Base-by-base conservation (phyloP, 1,140 invertebrate species). In the Drosophila pseudoobscura region DNA sequence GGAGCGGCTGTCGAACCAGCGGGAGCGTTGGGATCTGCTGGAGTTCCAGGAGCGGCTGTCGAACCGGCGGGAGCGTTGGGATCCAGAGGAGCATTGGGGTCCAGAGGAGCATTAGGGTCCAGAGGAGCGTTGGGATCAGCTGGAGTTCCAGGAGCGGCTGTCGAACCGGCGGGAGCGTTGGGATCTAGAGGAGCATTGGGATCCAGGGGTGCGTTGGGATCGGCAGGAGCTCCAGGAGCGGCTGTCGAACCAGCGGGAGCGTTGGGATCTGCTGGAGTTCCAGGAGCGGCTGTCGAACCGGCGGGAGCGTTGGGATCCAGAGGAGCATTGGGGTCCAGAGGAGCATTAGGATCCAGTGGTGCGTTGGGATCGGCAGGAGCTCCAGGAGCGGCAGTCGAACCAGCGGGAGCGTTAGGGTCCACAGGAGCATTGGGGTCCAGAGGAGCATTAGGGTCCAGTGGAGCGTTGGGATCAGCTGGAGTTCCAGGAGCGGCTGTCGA, bases 171-270 rank as follows among this genome's bases (percentile, higher is more conserved):
- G 15, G 15, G 15, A 15, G 15, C 15, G 15, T 15, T 17, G 17
- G 17, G 17, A 24, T 55, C 15, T 0, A 45, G 43, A 20, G 50
- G 61, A 3, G 24, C 7, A 20, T 20, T 20, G 20, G 20, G 20
- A 2, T 22, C 41, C 43, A 35, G 52, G 8, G 50, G 60, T 0
- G 9, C 49, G 2, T 51, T 60, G 9, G 61, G n/a, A 9, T 47
- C 62, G 6, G n/a, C 43, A 35, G 64, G 56, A 9, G 62, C 1
- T 8, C 55, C 62, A n/a, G 51, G 35, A 20, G 51, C 51, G 11
- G 29, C 29, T 7, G 50, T 72, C 2, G 60, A 61, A 24, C 56
- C 61, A 13, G 55, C 73, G 11, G 60, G 56, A 15, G 61, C 31
- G 5, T 65, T 49, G 9, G 71, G 60, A 47, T 65, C 24, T 39